Conservation (phyloP, 2,113 vertebrate species). For the Rhombomys opimus region DNA sequence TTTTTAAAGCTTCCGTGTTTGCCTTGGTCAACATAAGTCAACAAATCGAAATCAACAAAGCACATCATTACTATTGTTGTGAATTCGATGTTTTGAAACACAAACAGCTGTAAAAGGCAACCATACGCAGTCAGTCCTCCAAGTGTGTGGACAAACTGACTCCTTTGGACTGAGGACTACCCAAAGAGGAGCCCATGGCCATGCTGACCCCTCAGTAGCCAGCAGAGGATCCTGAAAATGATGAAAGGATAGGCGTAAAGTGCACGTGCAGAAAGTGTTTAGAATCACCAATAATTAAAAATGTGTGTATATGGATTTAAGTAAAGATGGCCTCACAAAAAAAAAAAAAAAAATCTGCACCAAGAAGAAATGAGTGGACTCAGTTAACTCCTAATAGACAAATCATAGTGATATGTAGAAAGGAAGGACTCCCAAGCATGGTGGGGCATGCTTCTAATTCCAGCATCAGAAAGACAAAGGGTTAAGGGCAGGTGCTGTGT, state of each 20-base stretch:
- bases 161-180: neutral
- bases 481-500: neutral
- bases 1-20: neutral
- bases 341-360: neutral
- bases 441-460: neutral
- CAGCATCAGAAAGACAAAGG: neutral
- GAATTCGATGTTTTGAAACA: neutral
- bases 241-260: neutral
- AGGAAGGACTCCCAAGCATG: neutral
- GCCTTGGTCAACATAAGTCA: neutral
- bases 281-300: constrained; percentile 19
- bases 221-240: constrained; percentile 20
- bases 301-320: neutral
- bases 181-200: neutral
- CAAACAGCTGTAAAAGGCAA: neutral
- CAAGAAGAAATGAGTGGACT: neutral
- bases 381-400: neutral
- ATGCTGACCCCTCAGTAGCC: neutral
- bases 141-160: neutral
- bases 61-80: neutral
- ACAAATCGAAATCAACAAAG: constrained; percentile 26
- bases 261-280: neutral
- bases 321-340: neutral
- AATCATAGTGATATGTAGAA: neutral
- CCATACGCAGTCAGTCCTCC: neutral